phyloP scores from a whole-genome alignment of 1,140 invertebrate genomes.

The Brachionus sp. region DNA sequence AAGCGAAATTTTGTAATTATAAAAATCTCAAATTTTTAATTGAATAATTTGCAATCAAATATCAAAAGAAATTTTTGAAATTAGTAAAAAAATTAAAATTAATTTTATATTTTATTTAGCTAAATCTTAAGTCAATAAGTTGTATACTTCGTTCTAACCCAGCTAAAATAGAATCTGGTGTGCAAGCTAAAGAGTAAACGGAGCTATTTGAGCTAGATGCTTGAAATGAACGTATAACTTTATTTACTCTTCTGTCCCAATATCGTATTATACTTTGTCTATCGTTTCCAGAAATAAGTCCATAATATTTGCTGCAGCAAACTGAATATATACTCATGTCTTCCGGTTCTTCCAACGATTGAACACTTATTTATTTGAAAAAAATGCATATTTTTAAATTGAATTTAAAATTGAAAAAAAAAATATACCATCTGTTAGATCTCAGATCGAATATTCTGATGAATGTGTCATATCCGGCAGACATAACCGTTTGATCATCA shows the following conservation, averaged over 20 bases:
- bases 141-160: background rate
- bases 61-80: no score
- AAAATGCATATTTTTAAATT: background rate
- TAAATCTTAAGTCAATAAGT: background rate
- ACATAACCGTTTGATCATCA: slow-evolving; percentile 12
- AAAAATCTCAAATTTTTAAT: no score
- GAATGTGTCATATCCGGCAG: slow-evolving; percentile 41
- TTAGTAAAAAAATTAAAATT: no score
- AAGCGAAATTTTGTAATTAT: no score
- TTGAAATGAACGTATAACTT: background rate
- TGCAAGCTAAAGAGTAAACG: slow-evolving; percentile 15
- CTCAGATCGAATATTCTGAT: slow-evolving; percentile 16
- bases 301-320: slow-evolving; percentile 39
- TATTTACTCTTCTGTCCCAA: slow-evolving; percentile 23
- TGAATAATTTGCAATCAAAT: no score
- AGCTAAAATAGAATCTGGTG: background rate
- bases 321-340: slow-evolving; percentile 30
- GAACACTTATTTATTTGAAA: background rate
- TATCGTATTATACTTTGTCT: slow-evolving; percentile 22
- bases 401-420: background rate
- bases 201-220: background rate
- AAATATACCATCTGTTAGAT: slow-evolving; percentile 38
- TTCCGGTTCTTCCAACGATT: slow-evolving; percentile 28
- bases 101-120: background rate
- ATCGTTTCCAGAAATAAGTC: slow-evolving; percentile 30